Conservation (phyloP, 2,797 vertebrate species). For the Cyprinodon diabolis region DNA sequence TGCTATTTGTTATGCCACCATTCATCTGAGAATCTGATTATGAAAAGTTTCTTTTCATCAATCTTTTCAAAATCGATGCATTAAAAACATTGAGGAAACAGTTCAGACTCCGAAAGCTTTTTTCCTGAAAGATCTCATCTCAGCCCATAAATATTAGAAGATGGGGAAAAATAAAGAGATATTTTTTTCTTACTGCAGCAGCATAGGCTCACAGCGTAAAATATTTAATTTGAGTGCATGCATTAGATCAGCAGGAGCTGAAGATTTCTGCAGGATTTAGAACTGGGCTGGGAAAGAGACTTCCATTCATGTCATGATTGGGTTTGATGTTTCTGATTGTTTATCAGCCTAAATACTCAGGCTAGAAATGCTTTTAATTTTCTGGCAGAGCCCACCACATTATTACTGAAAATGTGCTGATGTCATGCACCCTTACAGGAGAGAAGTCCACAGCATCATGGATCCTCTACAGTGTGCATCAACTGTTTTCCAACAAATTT, state of each 20-base stretch:
- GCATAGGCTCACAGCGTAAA: background rate
- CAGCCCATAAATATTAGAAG: no score
- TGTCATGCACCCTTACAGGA: no score
- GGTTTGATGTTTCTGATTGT: no score
- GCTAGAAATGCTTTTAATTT: no score
- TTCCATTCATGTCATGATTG: background rate
- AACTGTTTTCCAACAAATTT: background rate
- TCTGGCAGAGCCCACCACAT: no score
- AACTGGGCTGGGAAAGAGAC: background rate
- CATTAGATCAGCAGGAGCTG: background rate
- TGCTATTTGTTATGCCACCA: conserved; percentile 1
- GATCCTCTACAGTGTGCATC: background rate
- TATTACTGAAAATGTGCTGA: background rate
- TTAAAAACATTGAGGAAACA: background rate
- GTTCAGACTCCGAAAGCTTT: background rate
- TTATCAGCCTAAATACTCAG: no score
- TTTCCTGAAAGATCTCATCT: background rate
- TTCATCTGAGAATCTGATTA: background rate
- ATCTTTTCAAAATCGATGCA: background rate
- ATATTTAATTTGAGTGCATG: background rate
- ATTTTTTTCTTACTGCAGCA: no score
- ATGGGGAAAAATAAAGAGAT: no score
- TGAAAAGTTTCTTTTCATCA: background rate
- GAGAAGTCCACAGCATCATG: background rate
- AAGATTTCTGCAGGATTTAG: background rate